phyloP scores from a whole-genome alignment of 1,140 invertebrate species.

The Fopius arisanus region DNA sequence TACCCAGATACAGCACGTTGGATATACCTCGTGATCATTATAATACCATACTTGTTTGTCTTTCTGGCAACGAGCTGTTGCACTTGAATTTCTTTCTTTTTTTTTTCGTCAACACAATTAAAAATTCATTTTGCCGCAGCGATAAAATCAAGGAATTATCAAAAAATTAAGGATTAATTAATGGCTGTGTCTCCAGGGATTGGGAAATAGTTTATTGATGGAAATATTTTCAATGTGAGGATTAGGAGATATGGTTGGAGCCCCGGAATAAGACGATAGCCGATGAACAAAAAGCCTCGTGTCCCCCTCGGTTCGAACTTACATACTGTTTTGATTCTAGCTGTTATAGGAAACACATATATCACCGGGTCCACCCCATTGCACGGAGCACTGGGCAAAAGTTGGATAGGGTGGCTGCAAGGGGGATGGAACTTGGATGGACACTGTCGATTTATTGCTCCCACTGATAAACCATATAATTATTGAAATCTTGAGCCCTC shows the following conservation, averaged over 20 bases:
- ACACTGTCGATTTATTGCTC: slow-evolving; percentile 43
- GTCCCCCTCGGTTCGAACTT: slow-evolving; percentile 18
- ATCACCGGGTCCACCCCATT: slow-evolving; percentile 51
- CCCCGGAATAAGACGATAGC: no score
- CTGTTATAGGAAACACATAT: slow-evolving; percentile 57
- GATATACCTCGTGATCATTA: slow-evolving; percentile 39
- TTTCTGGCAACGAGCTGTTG: background rate
- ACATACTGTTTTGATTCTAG: slow-evolving; percentile 55
- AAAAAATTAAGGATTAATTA: no score
- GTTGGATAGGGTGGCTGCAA: slow-evolving; percentile 11
- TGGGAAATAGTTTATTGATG: no score
- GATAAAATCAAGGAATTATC: no score
- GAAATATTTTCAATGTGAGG: no score
- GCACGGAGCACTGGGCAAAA: slow-evolving; percentile 26
- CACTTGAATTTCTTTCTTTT: no score
- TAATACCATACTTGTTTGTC: slow-evolving; percentile 32
- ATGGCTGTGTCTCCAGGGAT: no score
- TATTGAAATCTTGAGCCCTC: slow-evolving; percentile 38
- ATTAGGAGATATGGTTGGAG: no score
- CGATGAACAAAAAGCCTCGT: no score
- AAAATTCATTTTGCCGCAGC: no score
- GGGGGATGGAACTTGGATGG: slow-evolving; percentile 28
- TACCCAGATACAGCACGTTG: slow-evolving; percentile 54
- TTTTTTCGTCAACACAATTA: no score
- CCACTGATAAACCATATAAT: slow-evolving; percentile 36